Base-by-base conservation (phyloP, 2,797 vertebrate species). In the Spondyliosoma cantharus region DNA sequence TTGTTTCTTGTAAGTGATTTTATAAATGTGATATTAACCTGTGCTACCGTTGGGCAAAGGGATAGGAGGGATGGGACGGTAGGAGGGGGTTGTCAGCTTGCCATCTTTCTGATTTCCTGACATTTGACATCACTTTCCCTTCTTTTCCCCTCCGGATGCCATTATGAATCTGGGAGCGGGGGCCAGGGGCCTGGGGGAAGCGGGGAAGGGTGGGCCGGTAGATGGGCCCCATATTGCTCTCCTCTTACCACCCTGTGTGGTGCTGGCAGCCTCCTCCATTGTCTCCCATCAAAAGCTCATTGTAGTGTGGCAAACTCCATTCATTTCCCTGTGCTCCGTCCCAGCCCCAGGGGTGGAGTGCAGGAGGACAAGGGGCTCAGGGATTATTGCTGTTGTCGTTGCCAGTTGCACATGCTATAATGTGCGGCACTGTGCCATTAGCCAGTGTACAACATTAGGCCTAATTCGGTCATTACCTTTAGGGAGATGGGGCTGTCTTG, bases 241-340 rank as follows among this genome's bases (percentile, higher is more conserved):
- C 87, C 85, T 92, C 92, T 90, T 91, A 92, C 90, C 94, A 92
- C 93, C 90, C 93, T 90, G 93, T 93, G 93, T 94, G 94, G 94
- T 87, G 93, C 92, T 94, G 94, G 94, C 94, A 95, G 94, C 92
- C 92, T 94, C 91, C 90, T 95, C 94, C 94, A 95, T 96, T 96
- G 95, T 96, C 93, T 95, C 94, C 95, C 95, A 96, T 96, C 95
- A 96, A 96, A 96, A 96, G 94, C 95, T 96, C 95, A 95, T 95
- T 95, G 95, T 95, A 93, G 95, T 95, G 94, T 94, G 88, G 94
- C 94, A 94, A 95, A 95, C 94, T 94, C 94, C 94, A 96, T 96
- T 96, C 94, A 95, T 95, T 94, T 95, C 92, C 93, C 93, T 53
- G 86, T 77, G 87, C 92, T 83, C 90, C 86, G 78, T 93, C 88